Evolutionary conservation across 2,113 vertebrate species (phyloP), one percentile per base, ranked within the genome.

Genomic region (Ranitomeya variabilis): DNA sequence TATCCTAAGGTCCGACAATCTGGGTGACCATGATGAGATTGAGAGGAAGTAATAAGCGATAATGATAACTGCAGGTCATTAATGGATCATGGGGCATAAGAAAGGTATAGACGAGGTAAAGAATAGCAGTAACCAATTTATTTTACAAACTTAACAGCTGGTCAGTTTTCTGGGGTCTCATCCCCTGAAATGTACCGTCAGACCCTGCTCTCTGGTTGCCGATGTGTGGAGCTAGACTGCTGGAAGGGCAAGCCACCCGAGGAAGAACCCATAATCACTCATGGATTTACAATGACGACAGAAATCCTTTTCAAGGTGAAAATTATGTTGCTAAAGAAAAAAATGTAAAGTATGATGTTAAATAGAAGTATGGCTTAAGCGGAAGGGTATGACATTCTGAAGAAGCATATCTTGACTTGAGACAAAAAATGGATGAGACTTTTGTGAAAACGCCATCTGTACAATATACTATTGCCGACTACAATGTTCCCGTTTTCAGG

Each of bases 161-260:
- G 98, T 59, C 98, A 99, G 95, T 98, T 99, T 91, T 98, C 98
- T 0, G 98, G 98, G 0, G 92, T 96, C 7, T 99, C 98, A 0
- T 99, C 98, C 31, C 97, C 98, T 0, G 98, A 99, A 92, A 99
- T 99, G 98, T 99, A 99, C 87, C 96, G 98, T 1, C 98, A 99
- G 95, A 95, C 96, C 3, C 95, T 99, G 92, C 96, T 99, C 87
- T 92, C 97, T 0, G 97, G 98, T 90, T 99, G 98, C 90, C 97
- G 98, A 55, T 99, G 98, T 1, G 95, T 99, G 91, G 98, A 99
- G 93, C 95, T 99, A 83, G 98, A 99, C 88, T 99, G 98, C 94
- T 99, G 98, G 98, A 99, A 99, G 91, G 98, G 98, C 9, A 97
- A 98, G 76, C 96, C 96, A 62, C 97, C 96, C 0, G 98, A 99